Conservation (phyloP, 2,113 vertebrate genomes). For the Noctilio leporinus region DNA sequence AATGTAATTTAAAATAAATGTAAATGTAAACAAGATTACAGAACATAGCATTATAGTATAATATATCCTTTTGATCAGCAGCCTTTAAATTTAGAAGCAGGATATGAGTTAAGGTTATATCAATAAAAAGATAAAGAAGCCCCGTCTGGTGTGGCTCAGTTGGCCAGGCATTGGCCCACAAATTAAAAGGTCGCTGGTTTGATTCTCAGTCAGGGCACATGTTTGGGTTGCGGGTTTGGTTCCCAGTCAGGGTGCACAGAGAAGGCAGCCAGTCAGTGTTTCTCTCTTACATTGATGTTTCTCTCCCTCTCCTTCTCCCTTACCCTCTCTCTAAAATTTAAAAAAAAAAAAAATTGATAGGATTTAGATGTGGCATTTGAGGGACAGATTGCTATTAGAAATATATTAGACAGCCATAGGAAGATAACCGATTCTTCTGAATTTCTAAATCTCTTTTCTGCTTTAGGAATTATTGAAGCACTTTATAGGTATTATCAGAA, state of each 20-base stretch:
- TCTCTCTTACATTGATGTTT: too few species aligned
- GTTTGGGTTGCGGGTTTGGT: too few species aligned
- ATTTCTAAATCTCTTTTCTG: constrained; percentile 4
- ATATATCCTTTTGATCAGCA: not conserved
- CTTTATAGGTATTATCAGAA: constrained; percentile 85
- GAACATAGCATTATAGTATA: not conserved
- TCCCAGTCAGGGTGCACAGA: too few species aligned
- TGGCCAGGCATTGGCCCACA: too few species aligned
- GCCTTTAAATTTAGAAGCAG: not conserved
- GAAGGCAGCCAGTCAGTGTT: too few species aligned
- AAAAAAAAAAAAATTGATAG: not conserved
- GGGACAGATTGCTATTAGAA: not conserved
- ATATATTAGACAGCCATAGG: not conserved
- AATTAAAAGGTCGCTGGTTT: too few species aligned
- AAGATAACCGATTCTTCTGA: not conserved
- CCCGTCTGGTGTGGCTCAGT: too few species aligned
- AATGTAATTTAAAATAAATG: not conserved
- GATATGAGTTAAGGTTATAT: not conserved
- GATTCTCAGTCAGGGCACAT: too few species aligned
- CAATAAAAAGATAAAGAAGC: not conserved
- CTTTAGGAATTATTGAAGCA: constrained; percentile 83
- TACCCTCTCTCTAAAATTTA: too few species aligned
- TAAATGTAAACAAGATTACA: not conserved
- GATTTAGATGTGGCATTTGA: not conserved
- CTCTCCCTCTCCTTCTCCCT: too few species aligned